A percentile compares a stretch with the other conserved stretches of the same genome.
Conservation (phyloP, 2,888 invertebrate genomes). For the Clitarchus hookeri region DNA sequence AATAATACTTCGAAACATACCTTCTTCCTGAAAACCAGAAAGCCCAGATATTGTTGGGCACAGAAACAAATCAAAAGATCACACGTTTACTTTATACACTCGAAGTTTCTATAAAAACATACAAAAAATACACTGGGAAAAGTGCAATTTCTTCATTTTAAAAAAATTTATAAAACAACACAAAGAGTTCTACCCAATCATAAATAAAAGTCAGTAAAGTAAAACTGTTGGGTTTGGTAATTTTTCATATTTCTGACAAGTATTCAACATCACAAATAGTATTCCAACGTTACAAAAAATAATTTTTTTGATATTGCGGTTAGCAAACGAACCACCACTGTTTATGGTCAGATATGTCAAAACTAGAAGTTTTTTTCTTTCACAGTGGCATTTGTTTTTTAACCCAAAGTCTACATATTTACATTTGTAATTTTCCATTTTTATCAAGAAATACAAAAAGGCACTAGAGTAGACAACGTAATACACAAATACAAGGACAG, state of each 20-base stretch:
- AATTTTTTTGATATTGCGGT: neutral
- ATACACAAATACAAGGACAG: neutral
- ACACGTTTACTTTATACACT: neutral
- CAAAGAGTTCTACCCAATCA: neutral
- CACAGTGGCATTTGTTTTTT: conserved; percentile 18
- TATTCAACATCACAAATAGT: conserved; percentile 14
- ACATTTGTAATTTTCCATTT: conserved; percentile 4
- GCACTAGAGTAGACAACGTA: conserved; percentile 30
- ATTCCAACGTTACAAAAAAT: conserved; percentile 14
- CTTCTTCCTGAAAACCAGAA: conserved; percentile 21
- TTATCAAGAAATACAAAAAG: conserved; percentile 23
- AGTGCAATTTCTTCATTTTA: neutral
- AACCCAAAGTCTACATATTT: conserved; percentile 20
- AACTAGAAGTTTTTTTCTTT: neutral
- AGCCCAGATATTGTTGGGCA: neutral
- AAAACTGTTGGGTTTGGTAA: neutral
- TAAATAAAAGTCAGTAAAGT: neutral
- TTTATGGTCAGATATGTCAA: conserved; percentile 21
- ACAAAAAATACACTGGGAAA: neutral
- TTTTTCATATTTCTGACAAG: conserved; percentile 1
- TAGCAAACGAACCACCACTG: neutral
- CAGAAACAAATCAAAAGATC: neutral
- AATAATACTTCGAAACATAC: neutral
- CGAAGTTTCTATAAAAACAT: neutral
- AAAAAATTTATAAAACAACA: neutral